These are phyloP conservation scores for Myioborus miniatus DNA, from an alignment of 2,797 vertebrate species.

Conservation along the genomic window DNA sequence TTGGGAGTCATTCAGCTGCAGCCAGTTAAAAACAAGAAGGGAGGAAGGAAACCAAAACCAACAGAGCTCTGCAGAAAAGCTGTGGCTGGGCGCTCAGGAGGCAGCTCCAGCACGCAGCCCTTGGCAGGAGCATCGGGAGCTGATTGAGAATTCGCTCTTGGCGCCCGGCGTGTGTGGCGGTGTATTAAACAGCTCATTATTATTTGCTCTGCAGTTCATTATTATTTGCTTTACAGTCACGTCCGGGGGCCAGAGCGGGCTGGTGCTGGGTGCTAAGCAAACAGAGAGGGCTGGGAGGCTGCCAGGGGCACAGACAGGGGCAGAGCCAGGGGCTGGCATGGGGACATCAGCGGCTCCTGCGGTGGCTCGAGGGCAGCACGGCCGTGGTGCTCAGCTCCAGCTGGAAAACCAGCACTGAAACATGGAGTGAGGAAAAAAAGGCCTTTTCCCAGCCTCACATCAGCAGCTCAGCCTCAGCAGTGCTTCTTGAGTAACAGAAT, in stretches of 20 bases:
- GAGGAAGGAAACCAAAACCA: conserved; percentile 54
- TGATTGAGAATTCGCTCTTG: background rate
- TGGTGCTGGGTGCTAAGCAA: conserved; percentile 15
- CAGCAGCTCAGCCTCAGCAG: background rate
- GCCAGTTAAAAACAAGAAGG: conserved; percentile 1
- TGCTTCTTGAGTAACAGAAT: background rate
- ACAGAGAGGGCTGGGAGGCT: background rate
- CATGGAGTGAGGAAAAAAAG: background rate
- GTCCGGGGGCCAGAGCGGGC: background rate
- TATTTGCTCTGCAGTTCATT: conserved; percentile 65
- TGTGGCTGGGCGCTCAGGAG: background rate
- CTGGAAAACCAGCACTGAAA: background rate
- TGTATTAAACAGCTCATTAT: conserved; percentile 70
- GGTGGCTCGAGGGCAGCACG: fast-evolving
- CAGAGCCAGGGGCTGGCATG: no score
- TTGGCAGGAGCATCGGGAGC: conserved; percentile 27
- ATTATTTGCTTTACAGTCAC: conserved; percentile 59
- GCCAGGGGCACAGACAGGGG: background rate
- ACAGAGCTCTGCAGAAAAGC: background rate
- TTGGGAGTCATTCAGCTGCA: conserved; percentile 50
- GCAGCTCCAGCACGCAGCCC: background rate
- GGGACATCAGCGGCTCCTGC: background rate
- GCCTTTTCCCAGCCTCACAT: fast-evolving
- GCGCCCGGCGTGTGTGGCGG: background rate
- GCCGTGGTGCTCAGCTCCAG: fast-evolving